Conservation (phyloP, 2,797 vertebrate genomes). For the Fringilla coelebs region DNA sequence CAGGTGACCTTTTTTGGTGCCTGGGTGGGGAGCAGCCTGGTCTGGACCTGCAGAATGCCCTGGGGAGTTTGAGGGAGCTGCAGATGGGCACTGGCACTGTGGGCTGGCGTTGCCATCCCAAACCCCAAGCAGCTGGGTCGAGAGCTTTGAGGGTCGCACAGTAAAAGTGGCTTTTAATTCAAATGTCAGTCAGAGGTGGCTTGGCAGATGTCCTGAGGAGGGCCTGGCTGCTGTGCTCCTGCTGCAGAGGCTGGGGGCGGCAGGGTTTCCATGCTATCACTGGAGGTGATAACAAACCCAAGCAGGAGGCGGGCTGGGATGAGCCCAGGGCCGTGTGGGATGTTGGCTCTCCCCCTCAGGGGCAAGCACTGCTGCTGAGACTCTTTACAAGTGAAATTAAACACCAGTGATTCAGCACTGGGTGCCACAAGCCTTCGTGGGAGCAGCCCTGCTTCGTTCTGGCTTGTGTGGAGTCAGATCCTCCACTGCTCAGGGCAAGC, state of each 20-base stretch:
- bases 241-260: not conserved
- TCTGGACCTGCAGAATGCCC: not conserved
- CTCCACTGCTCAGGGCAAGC: rapidly evolving
- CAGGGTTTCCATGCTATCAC: rapidly evolving
- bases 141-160: not conserved
- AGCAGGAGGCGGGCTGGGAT: not conserved
- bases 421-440: not conserved
- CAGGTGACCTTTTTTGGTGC: not conserved
- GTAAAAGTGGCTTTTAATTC: not conserved
- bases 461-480: not conserved
- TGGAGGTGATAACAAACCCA: not conserved
- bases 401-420: not conserved
- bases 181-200: not conserved
- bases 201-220: not conserved
- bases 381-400: slow-evolving; percentile 7
- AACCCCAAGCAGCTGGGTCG: rapidly evolving
- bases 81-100: not conserved
- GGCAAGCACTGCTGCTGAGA: not conserved
- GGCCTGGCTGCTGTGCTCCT: not conserved
- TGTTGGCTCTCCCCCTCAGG: not conserved
- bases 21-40: not conserved
- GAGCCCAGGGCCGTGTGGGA: rapidly evolving
- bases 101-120: not conserved
- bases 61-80: not conserved
- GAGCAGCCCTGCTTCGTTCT: not conserved